Conservation (phyloP, 2,797 vertebrate species). For the Halcyon smyrnensis region DNA sequence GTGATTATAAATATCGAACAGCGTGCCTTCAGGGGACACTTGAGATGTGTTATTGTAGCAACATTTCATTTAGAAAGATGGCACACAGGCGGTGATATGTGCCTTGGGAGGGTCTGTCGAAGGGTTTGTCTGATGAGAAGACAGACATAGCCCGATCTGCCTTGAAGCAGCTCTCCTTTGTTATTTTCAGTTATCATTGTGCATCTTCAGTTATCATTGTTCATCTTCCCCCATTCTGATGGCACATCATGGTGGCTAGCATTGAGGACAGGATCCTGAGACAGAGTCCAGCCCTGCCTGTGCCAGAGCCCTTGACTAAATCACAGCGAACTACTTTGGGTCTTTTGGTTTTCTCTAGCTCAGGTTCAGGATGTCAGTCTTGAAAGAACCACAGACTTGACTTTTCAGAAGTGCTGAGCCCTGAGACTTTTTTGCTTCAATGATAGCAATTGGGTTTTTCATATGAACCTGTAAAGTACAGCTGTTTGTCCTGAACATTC, state of each 20-base stretch:
- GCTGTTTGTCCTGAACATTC: neutral
- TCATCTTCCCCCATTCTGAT: neutral
- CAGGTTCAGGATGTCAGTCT: neutral
- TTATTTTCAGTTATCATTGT: neutral
- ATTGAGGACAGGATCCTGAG: rapidly evolving
- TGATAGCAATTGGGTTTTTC: neutral
- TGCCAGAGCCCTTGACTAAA: neutral
- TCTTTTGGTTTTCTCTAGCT: neutral
- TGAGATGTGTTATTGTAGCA: slow-evolving; percentile 29
- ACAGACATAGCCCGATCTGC: neutral
- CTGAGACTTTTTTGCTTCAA: neutral
- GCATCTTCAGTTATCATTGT: neutral
- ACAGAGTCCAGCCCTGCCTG: neutral
- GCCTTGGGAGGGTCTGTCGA: neutral
- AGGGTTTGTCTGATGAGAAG: neutral
- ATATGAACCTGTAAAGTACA: neutral
- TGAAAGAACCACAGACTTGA: neutral
- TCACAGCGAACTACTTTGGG: neutral
- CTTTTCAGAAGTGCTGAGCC: neutral
- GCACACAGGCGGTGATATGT: neutral
- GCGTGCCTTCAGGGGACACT: neutral
- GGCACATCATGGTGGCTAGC: neutral
- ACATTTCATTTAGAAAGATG: slow-evolving; percentile 31
- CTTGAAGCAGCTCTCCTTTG: neutral
- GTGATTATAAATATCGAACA: slow-evolving; percentile 60